phyloP scores from a whole-genome alignment of 2,888 invertebrate species.

The Eurytoma adleriae region DNA sequence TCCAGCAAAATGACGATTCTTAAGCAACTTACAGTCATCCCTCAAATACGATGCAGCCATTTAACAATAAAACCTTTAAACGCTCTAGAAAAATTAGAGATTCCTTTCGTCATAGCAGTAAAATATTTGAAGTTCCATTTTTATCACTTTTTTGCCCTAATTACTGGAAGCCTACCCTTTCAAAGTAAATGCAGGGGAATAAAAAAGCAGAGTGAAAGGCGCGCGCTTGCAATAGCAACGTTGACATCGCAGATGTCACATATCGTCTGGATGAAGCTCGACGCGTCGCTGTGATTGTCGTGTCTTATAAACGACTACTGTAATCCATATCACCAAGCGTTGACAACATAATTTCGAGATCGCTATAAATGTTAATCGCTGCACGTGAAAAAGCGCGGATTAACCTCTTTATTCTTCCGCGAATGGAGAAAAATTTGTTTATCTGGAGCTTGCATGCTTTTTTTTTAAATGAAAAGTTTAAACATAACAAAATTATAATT shows the following conservation, averaged over 20 bases:
- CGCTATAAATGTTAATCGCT: constrained; percentile 28
- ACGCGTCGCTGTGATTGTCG: constrained; percentile 26
- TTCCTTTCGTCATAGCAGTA: no score
- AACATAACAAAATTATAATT: not conserved
- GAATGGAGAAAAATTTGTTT: not conserved
- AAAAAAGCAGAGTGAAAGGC: constrained; percentile 27
- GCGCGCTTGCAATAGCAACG: constrained; percentile 56
- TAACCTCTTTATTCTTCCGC: not conserved
- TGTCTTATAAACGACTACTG: constrained; percentile 34
- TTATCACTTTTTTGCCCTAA: no score
- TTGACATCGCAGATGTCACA: constrained; percentile 61
- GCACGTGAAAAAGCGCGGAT: not conserved
- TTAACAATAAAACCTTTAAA: not conserved
- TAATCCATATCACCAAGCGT: constrained; percentile 37
- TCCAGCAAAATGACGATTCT: no score
- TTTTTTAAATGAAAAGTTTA: not conserved
- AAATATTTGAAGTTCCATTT: no score
- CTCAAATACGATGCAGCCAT: no score
- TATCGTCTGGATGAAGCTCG: constrained; percentile 49
- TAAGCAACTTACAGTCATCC: no score
- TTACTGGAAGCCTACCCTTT: no score
- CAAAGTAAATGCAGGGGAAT: constrained; percentile 16
- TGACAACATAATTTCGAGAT: constrained; percentile 49
- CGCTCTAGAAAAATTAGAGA: not conserved
- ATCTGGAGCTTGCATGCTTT: not conserved